Conservation (phyloP, 2,113 vertebrate genomes). For the Labeo catla region DNA sequence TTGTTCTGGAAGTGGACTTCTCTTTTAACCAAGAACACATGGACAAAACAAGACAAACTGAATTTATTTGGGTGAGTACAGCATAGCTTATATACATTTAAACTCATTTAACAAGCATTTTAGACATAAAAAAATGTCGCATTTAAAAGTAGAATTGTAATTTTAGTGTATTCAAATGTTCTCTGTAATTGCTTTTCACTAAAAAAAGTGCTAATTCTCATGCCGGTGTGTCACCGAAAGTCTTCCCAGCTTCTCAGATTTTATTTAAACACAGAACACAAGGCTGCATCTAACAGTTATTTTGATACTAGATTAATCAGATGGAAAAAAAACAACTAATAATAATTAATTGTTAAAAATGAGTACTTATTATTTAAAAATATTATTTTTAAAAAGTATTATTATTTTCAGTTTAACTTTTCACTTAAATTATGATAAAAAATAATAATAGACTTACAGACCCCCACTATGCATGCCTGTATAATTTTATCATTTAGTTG, state of each 20-base stretch:
- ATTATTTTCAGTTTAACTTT: background rate
- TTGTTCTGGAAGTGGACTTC: no score
- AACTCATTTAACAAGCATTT: no score
- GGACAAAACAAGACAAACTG: no score
- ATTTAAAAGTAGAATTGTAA: no score
- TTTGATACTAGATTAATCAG: background rate
- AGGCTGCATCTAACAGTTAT: background rate
- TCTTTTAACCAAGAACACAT: no score
- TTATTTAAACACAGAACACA: background rate
- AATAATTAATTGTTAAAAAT: background rate
- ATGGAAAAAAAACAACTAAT: background rate
- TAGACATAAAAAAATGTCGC: no score
- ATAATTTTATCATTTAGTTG: slow-evolving; percentile 1
- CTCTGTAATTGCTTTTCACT: no score
- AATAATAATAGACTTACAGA: background rate
- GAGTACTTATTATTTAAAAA: background rate
- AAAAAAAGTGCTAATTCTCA: no score
- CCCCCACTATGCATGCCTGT: background rate
- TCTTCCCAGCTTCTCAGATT: background rate
- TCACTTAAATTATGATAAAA: background rate
- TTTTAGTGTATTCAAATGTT: no score
- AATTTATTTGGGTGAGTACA: no score
- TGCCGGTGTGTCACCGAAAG: no score
- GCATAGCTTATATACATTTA: no score
- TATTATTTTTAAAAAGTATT: background rate